Evolutionary conservation across 2,888 invertebrate species (phyloP).

Genomic region (Harpalus rubripes): DNA sequence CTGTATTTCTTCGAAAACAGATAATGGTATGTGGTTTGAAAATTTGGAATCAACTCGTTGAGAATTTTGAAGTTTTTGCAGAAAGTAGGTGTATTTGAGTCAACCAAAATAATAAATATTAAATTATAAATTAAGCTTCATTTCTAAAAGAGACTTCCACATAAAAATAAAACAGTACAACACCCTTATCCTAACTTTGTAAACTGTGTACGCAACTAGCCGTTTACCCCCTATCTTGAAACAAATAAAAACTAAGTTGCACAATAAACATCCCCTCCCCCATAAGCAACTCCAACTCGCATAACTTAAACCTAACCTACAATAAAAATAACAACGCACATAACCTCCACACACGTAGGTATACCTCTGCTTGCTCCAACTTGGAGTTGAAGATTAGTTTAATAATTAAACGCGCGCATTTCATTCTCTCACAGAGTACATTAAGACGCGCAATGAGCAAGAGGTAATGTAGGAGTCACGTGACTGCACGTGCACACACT

Average conservation of each 20-base stretch:
- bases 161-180: neutral
- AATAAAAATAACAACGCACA: conserved; percentile 49
- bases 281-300: neutral
- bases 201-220: neutral
- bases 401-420: conserved; percentile 62
- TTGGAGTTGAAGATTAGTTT: conserved; percentile 50
- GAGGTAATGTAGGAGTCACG: neutral
- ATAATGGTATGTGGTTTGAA: too few relatives aligned
- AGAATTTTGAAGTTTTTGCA: too few relatives aligned
- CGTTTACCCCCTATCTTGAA: neutral
- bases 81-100: too few relatives aligned
- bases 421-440: conserved; percentile 58
- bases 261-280: neutral
- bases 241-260: conserved; percentile 9
- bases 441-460: conserved; percentile 38
- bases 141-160: too few relatives aligned
- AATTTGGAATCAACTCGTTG: too few relatives aligned
- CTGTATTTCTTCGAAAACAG: too few relatives aligned
- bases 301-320: conserved; percentile 30
- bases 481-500: conserved; percentile 9
- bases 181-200: neutral
- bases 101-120: too few relatives aligned
- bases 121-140: too few relatives aligned
- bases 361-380: neutral
- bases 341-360: neutral